Evolutionary conservation across 1,140 invertebrate species (phyloP).

Genomic region (Caenorhabditis remanei): DNA sequence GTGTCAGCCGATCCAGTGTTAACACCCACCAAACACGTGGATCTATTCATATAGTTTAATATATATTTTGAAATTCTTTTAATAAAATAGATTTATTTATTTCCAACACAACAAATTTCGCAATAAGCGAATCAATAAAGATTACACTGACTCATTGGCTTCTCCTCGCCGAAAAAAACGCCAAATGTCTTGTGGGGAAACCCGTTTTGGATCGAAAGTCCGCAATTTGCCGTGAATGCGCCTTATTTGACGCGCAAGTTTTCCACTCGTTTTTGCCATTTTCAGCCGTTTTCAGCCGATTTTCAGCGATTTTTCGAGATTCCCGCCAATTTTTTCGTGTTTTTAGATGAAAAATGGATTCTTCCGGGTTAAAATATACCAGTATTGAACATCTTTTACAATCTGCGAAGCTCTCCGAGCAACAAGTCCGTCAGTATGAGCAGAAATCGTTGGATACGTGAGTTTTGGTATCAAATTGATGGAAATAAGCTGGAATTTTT

Average conservation of each 20-base stretch:
- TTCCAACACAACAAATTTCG: background rate
- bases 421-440: constrained; percentile 2
- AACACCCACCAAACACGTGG: background rate
- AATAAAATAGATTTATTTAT: too few species aligned
- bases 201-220: background rate
- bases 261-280: background rate
- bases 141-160: constrained; percentile 34
- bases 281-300: background rate
- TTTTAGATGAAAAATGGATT: constrained; percentile 36
- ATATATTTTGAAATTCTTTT: background rate
- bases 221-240: background rate
- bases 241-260: constrained; percentile 16
- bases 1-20: constrained; percentile 31
- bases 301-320: background rate
- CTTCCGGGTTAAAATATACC: background rate
- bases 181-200: background rate
- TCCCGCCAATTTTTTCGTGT: background rate
- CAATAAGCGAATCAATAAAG: background rate
- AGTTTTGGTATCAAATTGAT: background rate
- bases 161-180: background rate
- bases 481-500: background rate
- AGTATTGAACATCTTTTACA: background rate
- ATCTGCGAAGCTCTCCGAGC: background rate
- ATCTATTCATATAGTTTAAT: constrained; percentile 32
- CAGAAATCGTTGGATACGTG: background rate